Evolutionary conservation across 64 coral and sea anemone species (phyloP), one percentile per base, ranked within the genome.

Genomic region (Porites australiensis): DNA sequence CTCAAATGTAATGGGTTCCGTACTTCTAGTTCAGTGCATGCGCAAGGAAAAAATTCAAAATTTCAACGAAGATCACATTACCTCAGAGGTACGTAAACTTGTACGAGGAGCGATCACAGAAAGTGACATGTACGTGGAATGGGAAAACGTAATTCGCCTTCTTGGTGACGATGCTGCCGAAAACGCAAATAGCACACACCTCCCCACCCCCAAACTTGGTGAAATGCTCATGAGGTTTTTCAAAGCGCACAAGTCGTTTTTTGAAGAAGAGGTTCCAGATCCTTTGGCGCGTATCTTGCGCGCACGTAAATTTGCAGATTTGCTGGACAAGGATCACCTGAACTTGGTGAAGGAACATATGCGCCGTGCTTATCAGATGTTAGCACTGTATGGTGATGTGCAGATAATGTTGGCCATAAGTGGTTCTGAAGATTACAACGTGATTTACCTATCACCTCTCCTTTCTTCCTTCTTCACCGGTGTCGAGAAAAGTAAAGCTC

Each of bases 281-380:
- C 45, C 86, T 27, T 82, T 98, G 19, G 87, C 86, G 7, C 60
- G 86, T 15, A 72, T 95, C 18, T 62, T 95, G 14, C 73, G 86
- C 13, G 55, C 19, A 22, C 72, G 47, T 44, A 81, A 75, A 9
- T 46, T 98, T 20, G 9, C 87, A 67, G 72, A 92, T 64, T 77
- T 95, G 6, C 48, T 98, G 18, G 84, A 89, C 23, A 87, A 87
- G 18, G 90, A 92, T 11, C 86, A 91, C 57, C 0, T 93, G 18
- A 43, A 68, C 48, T 62, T 92, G 27, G 86, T 98, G 16, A 82
- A 74, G 57, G 96, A 98, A 1, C 96, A 98, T 22, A 95, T 98
- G 93, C 96, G 95, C 64, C 79, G 96, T 6, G 96, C 96, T 2
- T 93, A 93, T 95, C 93, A 95, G 50, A 75, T 93, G 22, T 67